Evolutionary conservation across 2,113 vertebrate species (phyloP).

Genomic region (Fukomys damarensis): DNA sequence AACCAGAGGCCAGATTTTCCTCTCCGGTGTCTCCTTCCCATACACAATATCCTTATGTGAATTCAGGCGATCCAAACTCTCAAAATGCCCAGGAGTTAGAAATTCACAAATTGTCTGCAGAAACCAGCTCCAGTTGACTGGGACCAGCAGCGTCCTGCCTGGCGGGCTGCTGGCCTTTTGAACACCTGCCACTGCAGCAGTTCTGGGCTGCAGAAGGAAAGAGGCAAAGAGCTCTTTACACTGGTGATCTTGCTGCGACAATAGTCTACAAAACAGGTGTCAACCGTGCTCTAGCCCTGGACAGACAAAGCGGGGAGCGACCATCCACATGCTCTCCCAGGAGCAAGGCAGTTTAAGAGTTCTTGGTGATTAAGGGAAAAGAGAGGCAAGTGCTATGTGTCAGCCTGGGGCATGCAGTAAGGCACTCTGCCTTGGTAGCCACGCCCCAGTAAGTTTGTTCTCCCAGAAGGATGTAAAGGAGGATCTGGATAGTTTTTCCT

Average conservation of each 20-base stretch:
- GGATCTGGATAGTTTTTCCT: background rate
- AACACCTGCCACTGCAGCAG: background rate
- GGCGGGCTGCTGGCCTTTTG: background rate
- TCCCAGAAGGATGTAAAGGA: background rate
- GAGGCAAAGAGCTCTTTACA: background rate
- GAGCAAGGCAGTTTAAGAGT: background rate
- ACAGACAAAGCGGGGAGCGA: background rate
- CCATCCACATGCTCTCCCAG: background rate
- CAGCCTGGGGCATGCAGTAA: background rate
- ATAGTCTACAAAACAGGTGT: background rate
- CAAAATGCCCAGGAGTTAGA: conserved; percentile 6
- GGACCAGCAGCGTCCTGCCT: background rate
- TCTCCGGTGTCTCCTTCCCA: background rate
- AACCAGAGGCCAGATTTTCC: background rate
- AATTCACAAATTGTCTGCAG: background rate
- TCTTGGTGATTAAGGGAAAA: background rate
- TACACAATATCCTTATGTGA: background rate
- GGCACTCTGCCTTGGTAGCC: background rate
- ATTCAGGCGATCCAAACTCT: conserved; percentile 1
- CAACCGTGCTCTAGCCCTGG: background rate
- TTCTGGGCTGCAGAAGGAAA: background rate
- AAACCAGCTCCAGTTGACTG: background rate
- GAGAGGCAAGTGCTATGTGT: background rate
- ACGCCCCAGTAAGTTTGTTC: background rate
- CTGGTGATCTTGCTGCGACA: background rate